A percentile compares a stretch with the other conserved stretches of the same genome.
phyloP scores from a whole-genome alignment of 1,140 invertebrate species.

The Acyrthosiphon pisum region DNA sequence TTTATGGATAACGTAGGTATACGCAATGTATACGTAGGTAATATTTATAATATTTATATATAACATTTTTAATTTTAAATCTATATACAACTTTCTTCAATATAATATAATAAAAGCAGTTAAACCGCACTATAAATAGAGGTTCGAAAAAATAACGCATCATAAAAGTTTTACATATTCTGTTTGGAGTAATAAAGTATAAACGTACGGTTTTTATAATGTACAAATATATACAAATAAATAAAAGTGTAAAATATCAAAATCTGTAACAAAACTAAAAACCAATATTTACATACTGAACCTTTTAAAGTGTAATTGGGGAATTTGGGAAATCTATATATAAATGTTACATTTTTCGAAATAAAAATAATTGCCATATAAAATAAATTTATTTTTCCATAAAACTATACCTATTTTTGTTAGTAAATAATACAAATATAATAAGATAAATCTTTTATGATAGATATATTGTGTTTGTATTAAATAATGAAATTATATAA shows the following conservation, averaged over 20 bases:
- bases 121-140: background rate
- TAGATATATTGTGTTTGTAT: too few species aligned
- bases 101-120: background rate
- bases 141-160: background rate
- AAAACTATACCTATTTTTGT: background rate
- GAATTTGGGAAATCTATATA: background rate
- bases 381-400: background rate
- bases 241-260: background rate
- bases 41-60: background rate
- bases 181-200: background rate
- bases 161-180: background rate
- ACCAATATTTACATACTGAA: background rate
- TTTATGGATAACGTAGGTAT: too few species aligned
- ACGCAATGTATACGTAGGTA: too few species aligned
- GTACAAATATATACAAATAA: background rate
- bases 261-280: background rate
- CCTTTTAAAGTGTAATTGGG: background rate
- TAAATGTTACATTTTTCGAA: background rate
- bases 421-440: background rate
- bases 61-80: background rate
- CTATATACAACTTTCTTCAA: background rate
- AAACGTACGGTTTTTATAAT: background rate
- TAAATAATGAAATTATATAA: too few species aligned
- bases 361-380: background rate
- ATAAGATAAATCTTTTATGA: background rate